A percentile compares a stretch with the other conserved stretches of the same genome.
These are phyloP conservation scores for Lagorchestes hirsutus DNA, from an alignment of 2,797 vertebrate genomes.

Conservation along the genomic window DNA sequence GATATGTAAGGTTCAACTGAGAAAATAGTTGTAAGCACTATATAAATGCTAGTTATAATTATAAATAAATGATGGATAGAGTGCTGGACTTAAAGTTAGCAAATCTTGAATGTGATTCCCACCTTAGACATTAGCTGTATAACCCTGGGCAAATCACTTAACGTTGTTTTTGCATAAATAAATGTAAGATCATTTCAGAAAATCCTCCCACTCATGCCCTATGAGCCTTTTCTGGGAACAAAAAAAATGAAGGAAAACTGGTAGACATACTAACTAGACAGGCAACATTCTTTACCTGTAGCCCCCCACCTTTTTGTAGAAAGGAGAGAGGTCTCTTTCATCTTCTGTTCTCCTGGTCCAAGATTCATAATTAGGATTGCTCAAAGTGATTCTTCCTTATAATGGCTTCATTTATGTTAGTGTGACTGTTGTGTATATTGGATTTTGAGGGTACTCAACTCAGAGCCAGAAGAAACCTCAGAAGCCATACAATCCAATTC, in stretches of 20 bases:
- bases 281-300: not conserved
- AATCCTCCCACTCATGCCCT: not conserved
- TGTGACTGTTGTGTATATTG: not conserved
- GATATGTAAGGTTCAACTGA: not conserved
- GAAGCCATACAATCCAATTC: not conserved
- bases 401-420: not conserved
- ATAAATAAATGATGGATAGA: not conserved
- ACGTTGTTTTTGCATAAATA: not conserved
- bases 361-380: not conserved
- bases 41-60: not conserved
- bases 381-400: not conserved
- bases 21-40: not conserved
- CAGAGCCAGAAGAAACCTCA: not conserved
- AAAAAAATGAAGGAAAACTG: not conserved
- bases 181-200: not conserved
- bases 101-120: not conserved
- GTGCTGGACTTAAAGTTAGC: not conserved
- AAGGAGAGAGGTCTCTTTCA: not conserved
- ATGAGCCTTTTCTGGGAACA: not conserved
- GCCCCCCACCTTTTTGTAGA: not conserved
- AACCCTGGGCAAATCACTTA: not conserved
- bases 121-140: not conserved
- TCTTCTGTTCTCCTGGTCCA: not conserved
- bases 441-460: not conserved
- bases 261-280: not conserved